These are phyloP conservation scores for Laspeyria flexula DNA, from an alignment of 2,888 invertebrate species.

Conservation along the genomic window DNA sequence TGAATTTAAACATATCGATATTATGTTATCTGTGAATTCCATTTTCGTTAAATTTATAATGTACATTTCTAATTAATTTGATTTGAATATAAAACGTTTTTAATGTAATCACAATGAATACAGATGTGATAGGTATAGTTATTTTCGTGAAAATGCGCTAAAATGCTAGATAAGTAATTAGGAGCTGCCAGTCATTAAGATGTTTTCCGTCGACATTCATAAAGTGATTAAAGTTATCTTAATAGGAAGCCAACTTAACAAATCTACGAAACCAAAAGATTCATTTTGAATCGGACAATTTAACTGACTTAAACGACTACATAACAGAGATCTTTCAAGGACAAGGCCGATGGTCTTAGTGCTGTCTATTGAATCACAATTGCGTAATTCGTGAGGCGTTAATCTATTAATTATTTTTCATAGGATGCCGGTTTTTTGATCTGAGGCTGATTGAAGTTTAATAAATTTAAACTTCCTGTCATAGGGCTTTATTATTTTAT, in stretches of 20 bases:
- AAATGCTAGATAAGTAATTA: too few relatives aligned
- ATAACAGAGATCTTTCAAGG: slow-evolving; percentile 28
- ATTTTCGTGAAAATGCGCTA: too few relatives aligned
- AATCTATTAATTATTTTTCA: slow-evolving; percentile 24
- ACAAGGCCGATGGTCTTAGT: slow-evolving; percentile 36
- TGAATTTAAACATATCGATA: too few relatives aligned
- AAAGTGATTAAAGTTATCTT: background rate
- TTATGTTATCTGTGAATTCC: too few relatives aligned
- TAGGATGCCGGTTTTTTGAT: slow-evolving; percentile 11
- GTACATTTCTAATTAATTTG: too few relatives aligned
- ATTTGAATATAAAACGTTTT: too few relatives aligned
- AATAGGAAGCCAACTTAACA: background rate
- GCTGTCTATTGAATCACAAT: slow-evolving; percentile 38
- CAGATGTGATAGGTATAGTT: too few relatives aligned
- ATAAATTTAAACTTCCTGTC: slow-evolving; percentile 12
- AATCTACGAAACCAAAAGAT: background rate
- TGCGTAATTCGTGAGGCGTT: slow-evolving; percentile 36
- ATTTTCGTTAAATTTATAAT: too few relatives aligned
- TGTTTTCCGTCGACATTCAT: background rate
- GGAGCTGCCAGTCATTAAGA: too few relatives aligned
- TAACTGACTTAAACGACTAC: slow-evolving; percentile 17
- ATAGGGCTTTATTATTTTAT: slow-evolving; percentile 7
- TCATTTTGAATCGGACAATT: background rate
- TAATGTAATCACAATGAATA: too few relatives aligned
- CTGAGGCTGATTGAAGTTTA: background rate